Evolutionary conservation across 2,113 vertebrate species (phyloP), one percentile per base, ranked within the genome.

Genomic region (Myrmecobius fasciatus): DNA sequence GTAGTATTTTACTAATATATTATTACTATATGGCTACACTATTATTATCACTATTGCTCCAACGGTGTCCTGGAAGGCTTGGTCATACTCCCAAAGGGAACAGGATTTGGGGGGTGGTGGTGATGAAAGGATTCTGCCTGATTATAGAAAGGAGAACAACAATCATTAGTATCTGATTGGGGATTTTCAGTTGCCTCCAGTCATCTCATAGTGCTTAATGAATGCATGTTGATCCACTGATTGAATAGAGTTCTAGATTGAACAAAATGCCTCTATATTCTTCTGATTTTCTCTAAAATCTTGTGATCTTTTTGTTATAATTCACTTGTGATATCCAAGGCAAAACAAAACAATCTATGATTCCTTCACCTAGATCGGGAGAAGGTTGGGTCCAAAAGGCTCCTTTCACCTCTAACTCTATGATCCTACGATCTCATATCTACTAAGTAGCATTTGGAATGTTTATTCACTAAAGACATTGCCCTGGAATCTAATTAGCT

Each of bases 41-140:
- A 43, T 83, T 22, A 83, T 83, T 83, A 83, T 22, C n/a, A 8
- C n/a, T 83, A 8, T 83, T 43, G 67, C 67, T 43, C n/a, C n/a
- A 83, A 25, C 53, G 14, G 52, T 97, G 90, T 92, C 25, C 83
- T 94, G 94, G 92, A 12, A 60, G 67, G 7, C 2, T 0, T 83
- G 20, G n/a, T 83, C 67, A 43, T 24, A n/a, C 10, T 75, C 14
- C 60, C 36, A n/a, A n/a, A 52, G 90, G 53, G 90, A 43, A n/a
- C 3, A n/a, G 9, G 83, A 48, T 90, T 94, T 95, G 75, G 31
- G 5, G 43, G 91, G 90, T 54, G 52, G 91, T 83, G 28, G 46
- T 54, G 52, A 89, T 83, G 25, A 36, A 56, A 67, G 56, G 52
- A 52, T 51, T 93, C 89, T 88, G 53, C 54, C 89, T 93, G 91